A percentile compares a stretch with the other conserved stretches of the same genome.
phyloP scores from a whole-genome alignment of 2,113 vertebrate genomes.

The Erythrolamprus reginae region DNA sequence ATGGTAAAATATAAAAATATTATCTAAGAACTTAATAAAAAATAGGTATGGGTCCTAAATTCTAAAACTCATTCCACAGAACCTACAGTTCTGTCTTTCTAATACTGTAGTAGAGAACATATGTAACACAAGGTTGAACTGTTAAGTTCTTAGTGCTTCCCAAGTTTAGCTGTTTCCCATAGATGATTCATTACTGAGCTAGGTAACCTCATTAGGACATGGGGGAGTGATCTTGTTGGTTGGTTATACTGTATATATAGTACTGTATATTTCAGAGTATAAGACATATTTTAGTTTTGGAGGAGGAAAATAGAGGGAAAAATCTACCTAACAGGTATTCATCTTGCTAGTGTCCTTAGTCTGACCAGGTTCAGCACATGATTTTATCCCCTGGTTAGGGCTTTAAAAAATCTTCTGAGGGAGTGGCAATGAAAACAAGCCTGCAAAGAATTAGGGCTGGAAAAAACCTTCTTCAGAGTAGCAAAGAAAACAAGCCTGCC shows the following conservation, averaged over 20 bases:
- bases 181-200: neutral
- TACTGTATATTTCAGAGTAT: too few species aligned
- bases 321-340: too few species aligned
- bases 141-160: neutral
- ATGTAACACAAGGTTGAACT: neutral
- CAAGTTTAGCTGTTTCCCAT: neutral
- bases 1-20: neutral
- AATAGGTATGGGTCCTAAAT: neutral
- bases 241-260: neutral
- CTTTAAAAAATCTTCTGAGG: too few species aligned
- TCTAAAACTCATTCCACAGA: neutral
- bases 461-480: too few species aligned
- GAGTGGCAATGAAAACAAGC: too few species aligned
- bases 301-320: too few species aligned
- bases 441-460: too few species aligned
- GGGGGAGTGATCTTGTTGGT: neutral
- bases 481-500: too few species aligned
- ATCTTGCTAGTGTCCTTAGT: too few species aligned
- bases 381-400: too few species aligned
- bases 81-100: neutral
- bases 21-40: neutral
- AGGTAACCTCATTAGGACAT: neutral
- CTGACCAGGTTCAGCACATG: too few species aligned
- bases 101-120: neutral
- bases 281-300: too few species aligned